Base-by-base conservation (phyloP, 2,113 vertebrate species). In the Gambusia affinis region DNA sequence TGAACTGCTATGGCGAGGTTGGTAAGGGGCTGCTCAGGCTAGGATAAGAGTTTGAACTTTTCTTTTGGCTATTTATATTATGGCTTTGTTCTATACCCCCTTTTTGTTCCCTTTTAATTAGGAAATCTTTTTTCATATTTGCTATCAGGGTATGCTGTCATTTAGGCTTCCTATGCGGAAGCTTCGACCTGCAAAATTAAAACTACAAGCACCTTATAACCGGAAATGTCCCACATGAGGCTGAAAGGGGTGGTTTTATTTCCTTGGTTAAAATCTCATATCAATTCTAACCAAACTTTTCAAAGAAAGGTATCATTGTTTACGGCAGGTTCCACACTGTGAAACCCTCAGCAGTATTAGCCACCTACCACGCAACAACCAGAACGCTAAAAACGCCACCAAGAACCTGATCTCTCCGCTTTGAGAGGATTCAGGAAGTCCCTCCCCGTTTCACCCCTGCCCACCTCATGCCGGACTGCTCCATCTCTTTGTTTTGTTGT, bases 151-250 rank as follows among this genome's bases (percentile, higher is more conserved):
- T 93, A 93, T 89, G 89, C 78, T 88, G 89, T 93, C 80, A 35
- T 88, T 87, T 62, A 84, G 84, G 85, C 85, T 86, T 81, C 84
- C 83, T 87, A 78, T 54, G 76, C 84, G 89, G 81, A 82, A 33
- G 84, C 84, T 88, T 85, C 83, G 79, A 88, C 94, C 92, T 93
- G 91, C 92, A 93, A 90, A 89, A 88, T 88, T 85, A 91, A 92
- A 89, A 87, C 91, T 92, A 89, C 76, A 90, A 90, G 94, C 93
- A 95, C 94, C 94, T 95, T 95, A 94, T 92, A 73, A 82, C 81
- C 64, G 75, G 90, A 88, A 83, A 80, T 68, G 79, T 89, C 82
- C 79, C 76, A 75, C 87, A 91, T 90, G 89, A 92, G 92, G 91
- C 85, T 84, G 83, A 86, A 85, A 77, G 84, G 83, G 83, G 88